Base-by-base conservation (phyloP, 2,113 vertebrate genomes). In the Ceyx margarethae region DNA sequence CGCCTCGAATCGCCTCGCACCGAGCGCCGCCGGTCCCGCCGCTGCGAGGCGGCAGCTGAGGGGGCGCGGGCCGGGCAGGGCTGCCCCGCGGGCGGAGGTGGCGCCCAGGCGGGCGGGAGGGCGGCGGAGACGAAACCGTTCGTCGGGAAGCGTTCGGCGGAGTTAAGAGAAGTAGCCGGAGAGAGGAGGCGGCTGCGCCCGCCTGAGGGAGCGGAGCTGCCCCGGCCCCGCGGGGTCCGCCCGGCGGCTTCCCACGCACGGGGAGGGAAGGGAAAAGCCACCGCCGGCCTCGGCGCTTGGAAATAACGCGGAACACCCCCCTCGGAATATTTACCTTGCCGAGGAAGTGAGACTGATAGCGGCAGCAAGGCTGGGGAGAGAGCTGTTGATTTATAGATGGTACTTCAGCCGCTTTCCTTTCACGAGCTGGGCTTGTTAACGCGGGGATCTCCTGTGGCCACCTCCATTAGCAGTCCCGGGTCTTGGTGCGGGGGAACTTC, bases 1-100 rank as follows among this genome's bases (percentile, higher is more conserved):
- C 92, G 87, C 93, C 93, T 87, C 58, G 15, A 66, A 25, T 17
- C 61, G 69, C 64, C 15, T 45, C 89, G 65, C 68, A 1, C 43
- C 62, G 58, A 12, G 12, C 19, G 28, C 31, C 6, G 2, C 14
- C 10, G 56, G 46, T 48, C 21, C 46, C 46, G 46, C 46, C 46
- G 46, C 35, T 18, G 33, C 13, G 31, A 23, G 45, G 60, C 20
- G 57, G 15, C 51, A 23, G 57, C n/a, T 15, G 48, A 48, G 26
- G 43, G 56, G 56, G 29, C 26, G 43, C 2, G 60, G 10, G 43
- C 13, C 3, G 13, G 37, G 45, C 8, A 4, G n/a, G 19, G 57
- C 51, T 28, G 65, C 46, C 35, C 82, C 40, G 15, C 21, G 65
- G 21, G n/a, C 35, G 18, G 54, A 23, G 76, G 62, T 1, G 33